phyloP scores from a whole-genome alignment of 2,113 vertebrate species.

The Tyrannus savana region DNA sequence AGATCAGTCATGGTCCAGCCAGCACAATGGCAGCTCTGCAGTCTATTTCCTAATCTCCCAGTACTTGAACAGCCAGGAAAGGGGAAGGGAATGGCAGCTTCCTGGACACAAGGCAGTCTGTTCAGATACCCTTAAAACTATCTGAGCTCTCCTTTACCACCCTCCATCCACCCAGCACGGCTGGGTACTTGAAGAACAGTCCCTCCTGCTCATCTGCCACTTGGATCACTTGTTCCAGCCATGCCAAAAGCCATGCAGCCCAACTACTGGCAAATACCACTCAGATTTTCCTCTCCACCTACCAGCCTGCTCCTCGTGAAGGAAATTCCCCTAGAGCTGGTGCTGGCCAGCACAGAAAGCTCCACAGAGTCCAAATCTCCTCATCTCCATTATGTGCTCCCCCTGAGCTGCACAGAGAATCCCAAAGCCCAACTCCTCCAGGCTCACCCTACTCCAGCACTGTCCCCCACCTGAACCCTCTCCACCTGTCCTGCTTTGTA shows the following conservation, averaged over 20 bases:
- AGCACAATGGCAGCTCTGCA: background rate
- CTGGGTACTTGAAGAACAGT: background rate
- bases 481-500: background rate
- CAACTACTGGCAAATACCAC: background rate
- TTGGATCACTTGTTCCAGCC: background rate
- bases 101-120: background rate
- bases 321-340: background rate
- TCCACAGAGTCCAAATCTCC: background rate
- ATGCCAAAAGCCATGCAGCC: background rate
- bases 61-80: background rate
- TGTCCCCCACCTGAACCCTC: background rate
- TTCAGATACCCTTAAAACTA: background rate
- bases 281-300: background rate
- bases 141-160: background rate
- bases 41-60: background rate
- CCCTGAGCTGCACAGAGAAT: background rate
- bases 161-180: background rate
- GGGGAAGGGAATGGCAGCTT: background rate
- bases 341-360: background rate
- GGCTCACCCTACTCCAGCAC: background rate
- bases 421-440: background rate
- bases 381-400: background rate
- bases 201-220: background rate
- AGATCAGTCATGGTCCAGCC: background rate
- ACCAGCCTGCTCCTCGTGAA: background rate